These are phyloP conservation scores for Neopipo cinnamomea DNA, from an alignment of 2,113 vertebrate species.

Conservation along the genomic window DNA sequence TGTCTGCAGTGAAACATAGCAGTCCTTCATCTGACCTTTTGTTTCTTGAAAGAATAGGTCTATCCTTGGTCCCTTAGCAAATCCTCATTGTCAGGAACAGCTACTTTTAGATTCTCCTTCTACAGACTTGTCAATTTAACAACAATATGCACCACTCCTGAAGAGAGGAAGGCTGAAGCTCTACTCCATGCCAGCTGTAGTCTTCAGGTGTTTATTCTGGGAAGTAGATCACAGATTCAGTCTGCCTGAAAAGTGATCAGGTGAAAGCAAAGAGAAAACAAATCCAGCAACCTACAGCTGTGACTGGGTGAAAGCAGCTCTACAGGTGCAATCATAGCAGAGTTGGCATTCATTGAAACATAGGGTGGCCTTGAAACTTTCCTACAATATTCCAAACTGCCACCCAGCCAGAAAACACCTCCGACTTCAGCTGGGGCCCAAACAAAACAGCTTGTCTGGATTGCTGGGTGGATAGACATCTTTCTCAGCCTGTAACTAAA, in stretches of 20 bases:
- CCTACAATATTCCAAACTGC: background rate
- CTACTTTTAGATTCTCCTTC: background rate
- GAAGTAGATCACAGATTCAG: background rate
- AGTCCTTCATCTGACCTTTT: background rate
- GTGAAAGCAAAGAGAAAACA: background rate
- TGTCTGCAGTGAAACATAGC: background rate
- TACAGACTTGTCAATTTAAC: background rate
- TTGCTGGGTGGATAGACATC: background rate
- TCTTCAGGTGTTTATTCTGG: background rate
- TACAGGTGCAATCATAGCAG: rapidly evolving
- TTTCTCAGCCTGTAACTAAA: background rate
- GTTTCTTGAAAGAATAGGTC: background rate
- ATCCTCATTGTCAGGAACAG: background rate
- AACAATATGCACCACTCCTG: background rate
- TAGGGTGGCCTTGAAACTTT: background rate
- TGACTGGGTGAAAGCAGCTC: background rate
- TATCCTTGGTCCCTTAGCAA: background rate
- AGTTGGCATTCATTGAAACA: background rate
- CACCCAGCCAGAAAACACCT: background rate
- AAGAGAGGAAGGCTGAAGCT: background rate
- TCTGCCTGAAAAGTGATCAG: background rate
- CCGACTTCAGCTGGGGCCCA: background rate
- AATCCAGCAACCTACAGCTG: background rate
- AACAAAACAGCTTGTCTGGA: background rate
- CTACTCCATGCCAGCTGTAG: background rate